Evolutionary conservation across 2,113 vertebrate species (phyloP), one percentile per base, ranked within the genome.

Genomic region (Cebidichthys violaceus): DNA sequence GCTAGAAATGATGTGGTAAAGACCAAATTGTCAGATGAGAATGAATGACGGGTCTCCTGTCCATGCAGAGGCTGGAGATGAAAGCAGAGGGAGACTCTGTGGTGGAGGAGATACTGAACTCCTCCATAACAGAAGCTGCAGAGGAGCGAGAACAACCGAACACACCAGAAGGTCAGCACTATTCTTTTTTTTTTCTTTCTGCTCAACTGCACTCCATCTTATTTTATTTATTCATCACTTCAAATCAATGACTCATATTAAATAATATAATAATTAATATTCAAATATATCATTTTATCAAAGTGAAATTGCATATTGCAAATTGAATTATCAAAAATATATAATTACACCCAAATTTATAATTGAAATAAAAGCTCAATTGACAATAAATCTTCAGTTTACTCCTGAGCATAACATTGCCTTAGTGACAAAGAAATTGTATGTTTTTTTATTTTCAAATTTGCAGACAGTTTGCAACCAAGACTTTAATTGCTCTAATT

Each of bases 61-160:
- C 27, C 76, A 2, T 81, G 73, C 80, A 95, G 95, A 92, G 72
- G 61, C 68, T 80, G 43, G 90, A 92, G 31, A 0, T 70, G 27
- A 88, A 73, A 62, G 3, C 66, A 2, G 90, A 80, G 15, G 37
- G 43, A 39, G 86, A 93, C 43, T 86, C 82, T 11, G 15, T 47
- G 11, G 27, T 52, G 11, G 88, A 94, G 17, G 87, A 89, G 22
- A 76, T 11, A 17, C 52, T 83, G 31, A 84, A 73, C 29, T 41
- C 73, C 18, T 75, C 86, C 15, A 52, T 33, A 11, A 50, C 81
- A 0, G 88, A 86, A 31, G n/a, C 57, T 65, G 15, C 29, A 10
- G 85, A 77, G 33, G 86, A 85, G 41, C 65, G 13, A 15, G 60
- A 70, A 6, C 37, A 77, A 31, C 79, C 71, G 27, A 54, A 82